These are phyloP conservation scores for Zosterops lateralis DNA, from an alignment of 2,113 vertebrate species.

Conservation along the genomic window DNA sequence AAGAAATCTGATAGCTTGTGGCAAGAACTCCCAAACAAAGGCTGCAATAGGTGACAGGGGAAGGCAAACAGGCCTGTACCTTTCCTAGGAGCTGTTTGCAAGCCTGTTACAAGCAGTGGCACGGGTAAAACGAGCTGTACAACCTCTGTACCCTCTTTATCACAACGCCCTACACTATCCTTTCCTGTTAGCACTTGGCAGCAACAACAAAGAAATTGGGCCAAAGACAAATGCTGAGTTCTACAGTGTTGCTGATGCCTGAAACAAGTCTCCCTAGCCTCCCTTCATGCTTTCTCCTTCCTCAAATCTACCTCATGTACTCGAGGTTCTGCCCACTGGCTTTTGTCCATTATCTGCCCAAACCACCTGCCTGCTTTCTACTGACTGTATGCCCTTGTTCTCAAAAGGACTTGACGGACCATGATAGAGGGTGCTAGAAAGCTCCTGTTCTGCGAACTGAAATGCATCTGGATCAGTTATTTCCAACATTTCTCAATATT, in stretches of 20 bases:
- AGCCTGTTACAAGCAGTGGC: background rate
- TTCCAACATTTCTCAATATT: background rate
- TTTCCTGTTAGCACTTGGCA: background rate
- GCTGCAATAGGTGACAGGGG: background rate
- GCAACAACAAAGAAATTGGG: background rate
- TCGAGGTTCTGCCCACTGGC: background rate
- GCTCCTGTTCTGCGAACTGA: background rate
- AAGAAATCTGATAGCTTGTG: background rate
- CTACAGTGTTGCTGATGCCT: background rate
- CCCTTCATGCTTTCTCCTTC: background rate
- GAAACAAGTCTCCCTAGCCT: background rate
- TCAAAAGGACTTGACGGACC: background rate
- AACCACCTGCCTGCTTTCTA: background rate
- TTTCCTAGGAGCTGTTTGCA: background rate
- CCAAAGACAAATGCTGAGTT: background rate
- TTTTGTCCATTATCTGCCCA: background rate
- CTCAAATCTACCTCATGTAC: background rate
- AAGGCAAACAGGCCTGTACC: background rate
- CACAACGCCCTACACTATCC: background rate
- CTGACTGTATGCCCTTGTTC: background rate
- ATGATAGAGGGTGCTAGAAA: background rate
- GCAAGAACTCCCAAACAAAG: background rate
- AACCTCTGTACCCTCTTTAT: background rate
- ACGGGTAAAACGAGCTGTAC: background rate
- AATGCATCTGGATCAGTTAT: background rate